phyloP scores from a whole-genome alignment of 2,797 vertebrate genomes.

The Dendrocincla tyrannina region DNA sequence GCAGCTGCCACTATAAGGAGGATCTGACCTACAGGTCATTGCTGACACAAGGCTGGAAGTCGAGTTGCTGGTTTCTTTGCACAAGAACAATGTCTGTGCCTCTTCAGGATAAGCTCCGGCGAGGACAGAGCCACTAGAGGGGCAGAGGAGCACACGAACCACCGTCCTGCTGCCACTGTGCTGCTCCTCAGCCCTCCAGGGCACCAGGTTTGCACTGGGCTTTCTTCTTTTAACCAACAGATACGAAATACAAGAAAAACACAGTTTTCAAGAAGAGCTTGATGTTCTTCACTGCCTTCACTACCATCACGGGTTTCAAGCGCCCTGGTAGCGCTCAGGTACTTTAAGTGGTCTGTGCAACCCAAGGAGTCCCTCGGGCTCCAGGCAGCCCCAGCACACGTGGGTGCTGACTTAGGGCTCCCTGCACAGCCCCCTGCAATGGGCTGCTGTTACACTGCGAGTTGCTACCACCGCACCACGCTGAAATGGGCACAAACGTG shows the following conservation, averaged over 20 bases:
- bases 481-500: not conserved
- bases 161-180: rapidly evolving
- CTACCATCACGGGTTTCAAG: not conserved
- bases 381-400: rapidly evolving
- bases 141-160: not conserved
- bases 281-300: not conserved
- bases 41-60: not conserved
- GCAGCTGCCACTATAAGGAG: not conserved
- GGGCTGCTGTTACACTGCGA: not conserved
- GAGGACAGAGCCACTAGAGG: not conserved
- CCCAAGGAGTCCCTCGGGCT: not conserved
- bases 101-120: not conserved
- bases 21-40: not conserved
- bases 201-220: no score
- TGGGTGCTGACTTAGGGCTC: not conserved
- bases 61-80: not conserved
- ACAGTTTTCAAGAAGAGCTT: not conserved
- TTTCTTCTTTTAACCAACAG: not conserved
- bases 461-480: rapidly evolving
- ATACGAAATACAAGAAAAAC: not conserved
- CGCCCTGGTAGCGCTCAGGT: not conserved
- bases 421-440: not conserved
- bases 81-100: not conserved
- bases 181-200: not conserved
- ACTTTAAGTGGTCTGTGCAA: not conserved